These are phyloP conservation scores for Corythoichthys haematopterus DNA, from an alignment of 2,113 vertebrate genomes.

Conservation along the genomic window DNA sequence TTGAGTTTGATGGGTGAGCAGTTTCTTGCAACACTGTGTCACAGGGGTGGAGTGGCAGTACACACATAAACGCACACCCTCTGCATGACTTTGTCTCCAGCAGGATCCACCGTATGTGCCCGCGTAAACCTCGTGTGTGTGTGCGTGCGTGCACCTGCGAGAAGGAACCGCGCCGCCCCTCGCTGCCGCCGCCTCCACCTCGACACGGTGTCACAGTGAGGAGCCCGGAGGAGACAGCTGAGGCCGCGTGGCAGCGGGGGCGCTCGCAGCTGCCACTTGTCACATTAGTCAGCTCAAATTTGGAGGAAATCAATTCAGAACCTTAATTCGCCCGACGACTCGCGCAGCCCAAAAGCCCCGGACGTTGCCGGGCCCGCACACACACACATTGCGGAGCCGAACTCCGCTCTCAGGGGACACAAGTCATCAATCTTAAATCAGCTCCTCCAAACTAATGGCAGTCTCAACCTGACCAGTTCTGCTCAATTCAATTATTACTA, in stretches of 20 bases:
- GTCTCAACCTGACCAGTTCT: conserved; percentile 60
- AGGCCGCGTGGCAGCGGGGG: conserved; percentile 45
- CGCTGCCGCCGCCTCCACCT: conserved; percentile 53
- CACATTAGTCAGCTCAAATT: conserved; percentile 77
- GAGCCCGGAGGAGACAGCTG: conserved; percentile 76
- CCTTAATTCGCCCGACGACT: conserved; percentile 76
- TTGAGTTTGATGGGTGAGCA: conserved; percentile 75
- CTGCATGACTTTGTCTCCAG: conserved; percentile 50
- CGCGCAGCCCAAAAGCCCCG: conserved; percentile 57
- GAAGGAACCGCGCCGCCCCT: conserved; percentile 38
- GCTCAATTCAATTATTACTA: conserved; percentile 77
- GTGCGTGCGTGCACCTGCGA: conserved; percentile 38
- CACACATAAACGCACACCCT: conserved; percentile 5
- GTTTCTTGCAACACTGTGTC: conserved; percentile 61
- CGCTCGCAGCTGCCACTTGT: conserved; percentile 77
- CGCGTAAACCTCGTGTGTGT: conserved; percentile 39
- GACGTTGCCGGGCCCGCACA: conserved; percentile 37
- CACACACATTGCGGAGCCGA: neutral
- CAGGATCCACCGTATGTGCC: conserved; percentile 34
- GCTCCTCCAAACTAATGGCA: conserved; percentile 74
- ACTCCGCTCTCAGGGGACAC: conserved; percentile 65
- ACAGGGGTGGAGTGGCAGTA: conserved; percentile 47
- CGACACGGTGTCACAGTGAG: conserved; percentile 70
- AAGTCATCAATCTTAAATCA: conserved; percentile 81
- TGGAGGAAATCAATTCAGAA: conserved; percentile 77